Conservation (phyloP, 2,797 vertebrate genomes). For the Pseudomugil tenellus region DNA sequence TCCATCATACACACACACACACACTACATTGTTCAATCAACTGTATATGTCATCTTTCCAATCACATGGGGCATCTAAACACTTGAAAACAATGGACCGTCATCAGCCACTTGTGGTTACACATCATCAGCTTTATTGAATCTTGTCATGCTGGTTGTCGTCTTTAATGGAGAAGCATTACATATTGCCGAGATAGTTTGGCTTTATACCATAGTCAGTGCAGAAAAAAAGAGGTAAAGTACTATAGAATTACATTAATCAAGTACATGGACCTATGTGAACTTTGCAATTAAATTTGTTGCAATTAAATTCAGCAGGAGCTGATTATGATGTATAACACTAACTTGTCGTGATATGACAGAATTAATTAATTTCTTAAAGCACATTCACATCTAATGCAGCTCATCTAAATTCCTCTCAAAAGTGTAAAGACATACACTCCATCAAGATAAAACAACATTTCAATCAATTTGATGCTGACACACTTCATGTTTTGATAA, state of each 20-base stretch:
- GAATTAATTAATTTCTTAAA: conserved; percentile 13
- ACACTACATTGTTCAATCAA: conserved; percentile 18
- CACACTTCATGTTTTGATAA: conserved; percentile 12
- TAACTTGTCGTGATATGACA: conserved; percentile 1
- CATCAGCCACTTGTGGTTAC: conserved; percentile 28
- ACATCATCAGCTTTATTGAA: conserved; percentile 43
- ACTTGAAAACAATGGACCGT: conserved; percentile 28
- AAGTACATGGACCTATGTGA: neutral
- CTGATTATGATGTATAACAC: conserved; percentile 3
- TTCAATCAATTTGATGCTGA: conserved; percentile 4
- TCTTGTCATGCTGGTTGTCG: conserved; percentile 21
- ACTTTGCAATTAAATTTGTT: neutral
- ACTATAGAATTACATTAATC: conserved; percentile 1
- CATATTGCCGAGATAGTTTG: neutral
- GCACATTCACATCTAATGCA: neutral
- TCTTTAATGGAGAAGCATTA: conserved; percentile 11
- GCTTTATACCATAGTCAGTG: neutral
- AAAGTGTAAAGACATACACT: neutral
- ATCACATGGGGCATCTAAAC: conserved; percentile 20
- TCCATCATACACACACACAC: too few relatives aligned
- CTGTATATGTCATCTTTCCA: conserved; percentile 23
- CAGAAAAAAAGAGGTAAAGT: conserved; percentile 1
- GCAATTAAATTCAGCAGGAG: neutral
- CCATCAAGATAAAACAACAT: neutral
- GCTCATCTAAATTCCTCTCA: conserved; percentile 5